phyloP scores from a whole-genome alignment of 2,113 vertebrate species.

The Malurus alboscapulatus region DNA sequence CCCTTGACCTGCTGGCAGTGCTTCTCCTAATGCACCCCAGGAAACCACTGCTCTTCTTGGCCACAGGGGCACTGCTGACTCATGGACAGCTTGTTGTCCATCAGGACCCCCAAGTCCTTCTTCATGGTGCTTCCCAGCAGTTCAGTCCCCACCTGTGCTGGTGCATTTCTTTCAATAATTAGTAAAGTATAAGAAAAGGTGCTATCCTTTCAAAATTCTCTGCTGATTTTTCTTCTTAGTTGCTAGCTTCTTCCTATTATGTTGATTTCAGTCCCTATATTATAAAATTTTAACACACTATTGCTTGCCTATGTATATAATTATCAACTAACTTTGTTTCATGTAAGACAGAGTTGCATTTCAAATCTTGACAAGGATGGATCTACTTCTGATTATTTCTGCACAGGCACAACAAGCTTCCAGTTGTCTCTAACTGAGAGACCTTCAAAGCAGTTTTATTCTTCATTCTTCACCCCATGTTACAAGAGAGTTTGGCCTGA shows the following conservation, averaged over 20 bases:
- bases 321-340: not conserved
- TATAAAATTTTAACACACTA: not conserved
- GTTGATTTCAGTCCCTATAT: not conserved
- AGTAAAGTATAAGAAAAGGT: not conserved
- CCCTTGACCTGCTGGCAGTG: accelerated
- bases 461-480: not conserved
- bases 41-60: not conserved
- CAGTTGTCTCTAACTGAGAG: not conserved
- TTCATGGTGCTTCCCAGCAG: not conserved
- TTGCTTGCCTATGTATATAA: not conserved
- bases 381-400: not conserved
- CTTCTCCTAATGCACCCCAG: not conserved
- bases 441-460: not conserved
- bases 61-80: not conserved
- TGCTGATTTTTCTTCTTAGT: not conserved
- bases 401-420: not conserved
- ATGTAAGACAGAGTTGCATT: not conserved
- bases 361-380: not conserved
- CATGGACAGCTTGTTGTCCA: not conserved
- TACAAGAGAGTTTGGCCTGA: not conserved
- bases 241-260: not conserved
- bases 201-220: not conserved
- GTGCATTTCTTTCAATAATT: not conserved
- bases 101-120: not conserved
- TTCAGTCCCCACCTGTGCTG: not conserved